Percentiles rank a stretch among this genome's conserved stretches.
Conservation (phyloP, 2,888 invertebrate genomes). For the Oxystoma pomonae region DNA sequence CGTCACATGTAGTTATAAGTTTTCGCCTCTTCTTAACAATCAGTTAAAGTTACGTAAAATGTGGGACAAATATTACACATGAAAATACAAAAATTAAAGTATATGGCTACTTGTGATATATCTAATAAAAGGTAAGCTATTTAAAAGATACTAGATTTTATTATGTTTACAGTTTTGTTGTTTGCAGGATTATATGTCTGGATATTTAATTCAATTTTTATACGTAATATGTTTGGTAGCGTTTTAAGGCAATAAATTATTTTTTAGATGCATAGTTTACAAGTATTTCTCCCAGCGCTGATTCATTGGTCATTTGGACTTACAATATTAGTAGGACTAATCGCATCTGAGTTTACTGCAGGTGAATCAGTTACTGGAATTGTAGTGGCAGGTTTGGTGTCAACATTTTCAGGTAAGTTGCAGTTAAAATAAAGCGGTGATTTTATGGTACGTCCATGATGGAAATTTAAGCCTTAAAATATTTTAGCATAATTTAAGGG, state of each 20-base stretch:
- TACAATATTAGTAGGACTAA: slow-evolving; percentile 55
- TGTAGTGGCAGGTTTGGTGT: slow-evolving; percentile 50
- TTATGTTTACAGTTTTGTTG: neutral
- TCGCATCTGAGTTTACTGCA: slow-evolving; percentile 56
- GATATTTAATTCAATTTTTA: too few relatives aligned
- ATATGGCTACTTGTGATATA: neutral
- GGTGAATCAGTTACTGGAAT: slow-evolving; percentile 56
- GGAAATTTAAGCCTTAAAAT: too few relatives aligned
- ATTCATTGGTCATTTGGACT: slow-evolving; percentile 58
- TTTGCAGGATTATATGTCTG: too few relatives aligned
- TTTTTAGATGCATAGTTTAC: slow-evolving; percentile 53
- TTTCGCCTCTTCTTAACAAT: neutral
- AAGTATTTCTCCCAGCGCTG: slow-evolving; percentile 42
- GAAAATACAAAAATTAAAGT: neutral
- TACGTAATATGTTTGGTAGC: too few relatives aligned
- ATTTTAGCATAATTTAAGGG: too few relatives aligned
- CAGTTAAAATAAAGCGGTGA: too few relatives aligned
- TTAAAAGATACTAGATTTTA: neutral
- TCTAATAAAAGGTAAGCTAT: neutral
- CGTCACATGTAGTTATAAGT: neutral
- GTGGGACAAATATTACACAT: neutral
- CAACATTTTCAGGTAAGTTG: slow-evolving; percentile 51
- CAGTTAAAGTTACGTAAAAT: neutral
- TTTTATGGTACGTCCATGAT: too few relatives aligned
- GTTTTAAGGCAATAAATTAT: slow-evolving; percentile 53